These are phyloP conservation scores for Euproctis similis DNA, from an alignment of 2,888 invertebrate species.

Conservation along the genomic window DNA sequence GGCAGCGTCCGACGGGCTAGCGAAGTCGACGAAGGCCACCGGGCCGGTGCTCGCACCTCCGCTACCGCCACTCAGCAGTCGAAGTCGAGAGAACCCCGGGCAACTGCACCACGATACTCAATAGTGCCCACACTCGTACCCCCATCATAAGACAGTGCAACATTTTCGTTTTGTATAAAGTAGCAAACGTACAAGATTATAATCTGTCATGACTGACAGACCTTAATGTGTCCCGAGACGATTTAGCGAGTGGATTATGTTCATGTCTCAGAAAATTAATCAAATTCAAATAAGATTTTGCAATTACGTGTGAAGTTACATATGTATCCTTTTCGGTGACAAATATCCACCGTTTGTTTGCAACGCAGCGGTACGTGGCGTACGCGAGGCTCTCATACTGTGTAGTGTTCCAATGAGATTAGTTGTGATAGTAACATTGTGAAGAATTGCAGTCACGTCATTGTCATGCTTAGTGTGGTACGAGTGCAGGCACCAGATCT, in stretches of 20 bases:
- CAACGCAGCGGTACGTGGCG: conserved; percentile 14
- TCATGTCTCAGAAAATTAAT: too few species aligned
- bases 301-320: too few species aligned
- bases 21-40: conserved; percentile 98
- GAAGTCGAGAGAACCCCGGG: conserved; percentile 98
- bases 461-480: conserved; percentile 69
- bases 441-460: conserved; percentile 28
- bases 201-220: too few species aligned
- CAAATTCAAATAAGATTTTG: too few species aligned
- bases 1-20: conserved; percentile 92
- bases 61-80: conserved; percentile 91
- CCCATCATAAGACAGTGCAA: conserved; percentile 33
- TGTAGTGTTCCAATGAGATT: conserved; percentile 35
- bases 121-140: conserved; percentile 59
- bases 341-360: conserved; percentile 16
- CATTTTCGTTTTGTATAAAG: too few species aligned
- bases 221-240: too few species aligned
- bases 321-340: too few species aligned
- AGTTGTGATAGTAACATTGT: conserved; percentile 33
- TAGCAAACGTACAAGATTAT: too few species aligned
- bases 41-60: conserved; percentile 79
- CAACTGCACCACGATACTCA: conserved; percentile 86
- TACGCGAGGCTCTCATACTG: conserved; percentile 23
- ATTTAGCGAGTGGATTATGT: too few species aligned
- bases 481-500: conserved; percentile 64